phyloP scores from a whole-genome alignment of 2,797 vertebrate species.

The Enoplosus armatus region DNA sequence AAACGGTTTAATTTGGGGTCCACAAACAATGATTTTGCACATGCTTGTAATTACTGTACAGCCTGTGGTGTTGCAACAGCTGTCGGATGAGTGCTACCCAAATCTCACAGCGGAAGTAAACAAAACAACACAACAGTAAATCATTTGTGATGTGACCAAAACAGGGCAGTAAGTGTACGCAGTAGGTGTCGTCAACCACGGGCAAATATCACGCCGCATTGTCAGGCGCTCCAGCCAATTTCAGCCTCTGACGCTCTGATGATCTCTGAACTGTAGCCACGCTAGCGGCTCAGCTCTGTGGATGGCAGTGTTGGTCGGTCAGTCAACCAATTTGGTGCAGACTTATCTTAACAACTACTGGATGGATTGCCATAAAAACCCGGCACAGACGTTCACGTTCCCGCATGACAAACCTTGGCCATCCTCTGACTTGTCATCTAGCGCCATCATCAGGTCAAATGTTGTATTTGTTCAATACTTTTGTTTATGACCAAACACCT shows the following conservation, averaged over 20 bases:
- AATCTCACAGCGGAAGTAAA: background rate
- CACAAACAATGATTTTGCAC: slow-evolving; percentile 11
- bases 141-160: slow-evolving; percentile 23
- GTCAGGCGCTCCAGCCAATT: background rate
- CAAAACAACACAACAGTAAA: slow-evolving; percentile 17
- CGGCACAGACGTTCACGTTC: background rate
- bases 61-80: slow-evolving; percentile 5
- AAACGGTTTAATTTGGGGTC: slow-evolving; percentile 1
- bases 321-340: background rate
- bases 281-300: background rate
- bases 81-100: background rate
- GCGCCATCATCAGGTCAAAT: background rate
- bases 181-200: background rate
- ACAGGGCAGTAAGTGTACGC: background rate
- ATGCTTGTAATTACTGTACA: slow-evolving; percentile 10
- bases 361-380: background rate
- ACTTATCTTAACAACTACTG: background rate
- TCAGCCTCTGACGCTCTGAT: background rate
- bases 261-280: background rate
- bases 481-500: no score
- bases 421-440: background rate
- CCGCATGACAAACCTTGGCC: background rate
- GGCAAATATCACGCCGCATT: background rate
- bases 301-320: background rate
- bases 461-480: no score